Base-by-base conservation (phyloP, 2,797 vertebrate species). In the Rallus crepitans region DNA sequence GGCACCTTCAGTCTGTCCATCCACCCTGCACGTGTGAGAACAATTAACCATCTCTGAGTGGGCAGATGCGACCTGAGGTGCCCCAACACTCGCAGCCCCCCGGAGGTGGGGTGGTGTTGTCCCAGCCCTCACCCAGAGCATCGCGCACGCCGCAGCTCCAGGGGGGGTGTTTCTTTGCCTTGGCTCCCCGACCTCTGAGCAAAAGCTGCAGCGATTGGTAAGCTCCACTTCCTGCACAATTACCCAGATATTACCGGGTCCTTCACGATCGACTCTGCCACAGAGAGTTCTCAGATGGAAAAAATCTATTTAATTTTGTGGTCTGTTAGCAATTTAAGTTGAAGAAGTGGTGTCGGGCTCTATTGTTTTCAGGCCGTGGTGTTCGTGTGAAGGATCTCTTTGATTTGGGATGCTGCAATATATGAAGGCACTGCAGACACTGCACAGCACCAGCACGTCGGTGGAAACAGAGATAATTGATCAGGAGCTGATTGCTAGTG, bases 271-370 rank as follows among this genome's bases (percentile, higher is more conserved):
- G 1, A 25, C 64, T 93, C 31, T 15, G 55, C 63, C 52, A 64
- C 2, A 0, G 3, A 77, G 81, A 89, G 82, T 6, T 66, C 94
- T 87, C 94, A 92, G 95, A 93, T 92, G 94, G 93, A 89, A 95
- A 89, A 85, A 71, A 70, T 89, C 92, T 59, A 50, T 82, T 95
- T 94, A 69, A 63, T 91, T 82, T 71, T 80, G 92, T 81, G 65
- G 78, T 92, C 95, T 97, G 94, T 70, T 96, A 89, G 87, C 83
- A 96, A 96, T 96, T 96, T 76, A 60, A 87, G 69, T 16, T 80
- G 89, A 91, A 95, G 90, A 93, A 93, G 60, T 90, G 75, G 84
- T 65, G 84, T 5, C 84, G 78, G 23, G 87, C 14, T 66, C 96
- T 68, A 91, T 97, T 96, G 92, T 93, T 96, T 80, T 65, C 93